These are phyloP conservation scores for Rotaria sp. DNA, from an alignment of 2,888 invertebrate genomes.

Conservation along the genomic window DNA sequence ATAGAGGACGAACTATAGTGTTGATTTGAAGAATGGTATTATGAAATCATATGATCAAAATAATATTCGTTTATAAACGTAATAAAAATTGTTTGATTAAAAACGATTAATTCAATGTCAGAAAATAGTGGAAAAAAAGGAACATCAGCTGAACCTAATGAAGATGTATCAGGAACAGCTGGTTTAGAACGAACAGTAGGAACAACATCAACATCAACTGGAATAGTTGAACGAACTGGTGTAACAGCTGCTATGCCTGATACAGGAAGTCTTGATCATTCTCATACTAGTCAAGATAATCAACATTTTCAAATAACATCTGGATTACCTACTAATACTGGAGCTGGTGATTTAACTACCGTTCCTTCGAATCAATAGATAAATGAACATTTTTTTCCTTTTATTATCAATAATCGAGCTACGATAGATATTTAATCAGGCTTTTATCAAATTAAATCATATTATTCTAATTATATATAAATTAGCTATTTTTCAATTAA, in stretches of 20 bases:
- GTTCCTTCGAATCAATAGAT: too few species aligned
- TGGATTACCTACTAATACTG: neutral
- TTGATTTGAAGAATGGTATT: neutral
- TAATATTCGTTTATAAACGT: too few species aligned
- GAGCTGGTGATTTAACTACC: neutral
- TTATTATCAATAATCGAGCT: too few species aligned
- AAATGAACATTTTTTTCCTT: too few species aligned
- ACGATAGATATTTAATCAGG: too few species aligned
- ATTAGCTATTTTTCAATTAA: too few species aligned
- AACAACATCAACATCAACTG: neutral
- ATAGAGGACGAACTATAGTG: neutral
- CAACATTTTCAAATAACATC: neutral
- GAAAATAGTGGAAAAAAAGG: neutral
- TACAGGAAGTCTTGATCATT: neutral
- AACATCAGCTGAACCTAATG: neutral
- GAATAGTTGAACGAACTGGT: neutral
- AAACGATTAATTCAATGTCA: neutral
- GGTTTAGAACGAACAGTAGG: neutral
- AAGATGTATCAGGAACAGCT: neutral
- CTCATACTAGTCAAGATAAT: neutral
- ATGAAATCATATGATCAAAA: neutral
- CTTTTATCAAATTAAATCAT: too few species aligned
- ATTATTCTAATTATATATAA: too few species aligned
- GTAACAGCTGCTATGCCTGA: neutral
- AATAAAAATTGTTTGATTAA: too few species aligned